phyloP scores from a whole-genome alignment of 2,888 invertebrate species.

The Ischnura elegans region DNA sequence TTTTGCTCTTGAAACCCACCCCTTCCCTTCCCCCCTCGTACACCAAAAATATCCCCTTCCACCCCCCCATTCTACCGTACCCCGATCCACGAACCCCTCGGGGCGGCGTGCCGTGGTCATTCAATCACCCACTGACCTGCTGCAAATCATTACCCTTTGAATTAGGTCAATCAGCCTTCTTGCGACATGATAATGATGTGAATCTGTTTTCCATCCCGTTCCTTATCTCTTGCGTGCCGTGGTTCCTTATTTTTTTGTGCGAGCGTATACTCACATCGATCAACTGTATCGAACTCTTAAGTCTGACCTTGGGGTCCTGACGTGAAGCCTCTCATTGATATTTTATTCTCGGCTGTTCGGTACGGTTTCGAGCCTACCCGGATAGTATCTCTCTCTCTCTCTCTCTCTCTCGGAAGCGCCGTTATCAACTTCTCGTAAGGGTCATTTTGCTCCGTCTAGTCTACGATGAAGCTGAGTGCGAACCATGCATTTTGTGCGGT shows the following conservation, averaged over 20 bases:
- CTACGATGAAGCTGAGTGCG: background rate
- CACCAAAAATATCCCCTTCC: background rate
- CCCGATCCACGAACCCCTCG: background rate
- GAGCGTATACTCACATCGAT: background rate
- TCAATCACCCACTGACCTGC: slow-evolving; percentile 60
- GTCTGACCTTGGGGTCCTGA: background rate
- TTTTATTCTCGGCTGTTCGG: background rate
- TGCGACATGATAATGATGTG: background rate
- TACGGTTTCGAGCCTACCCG: background rate
- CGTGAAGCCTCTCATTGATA: background rate
- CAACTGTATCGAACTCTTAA: background rate
- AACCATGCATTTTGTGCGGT: background rate
- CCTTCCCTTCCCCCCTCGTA: background rate
- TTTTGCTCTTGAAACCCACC: background rate
- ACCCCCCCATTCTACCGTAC: background rate
- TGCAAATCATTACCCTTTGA: slow-evolving; percentile 27
- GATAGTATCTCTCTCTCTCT: background rate
- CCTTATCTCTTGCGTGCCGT: background rate
- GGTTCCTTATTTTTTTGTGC: background rate
- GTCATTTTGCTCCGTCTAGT: background rate
- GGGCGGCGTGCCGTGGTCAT: background rate
- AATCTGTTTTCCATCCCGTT: background rate
- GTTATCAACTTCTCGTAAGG: background rate
- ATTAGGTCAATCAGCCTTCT: slow-evolving; percentile 28
- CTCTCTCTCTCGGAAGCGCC: background rate